Percentiles rank a stretch among this genome's conserved stretches.
These are phyloP conservation scores for Erebia palarica DNA, from an alignment of 2,888 invertebrate species.

Conservation along the genomic window DNA sequence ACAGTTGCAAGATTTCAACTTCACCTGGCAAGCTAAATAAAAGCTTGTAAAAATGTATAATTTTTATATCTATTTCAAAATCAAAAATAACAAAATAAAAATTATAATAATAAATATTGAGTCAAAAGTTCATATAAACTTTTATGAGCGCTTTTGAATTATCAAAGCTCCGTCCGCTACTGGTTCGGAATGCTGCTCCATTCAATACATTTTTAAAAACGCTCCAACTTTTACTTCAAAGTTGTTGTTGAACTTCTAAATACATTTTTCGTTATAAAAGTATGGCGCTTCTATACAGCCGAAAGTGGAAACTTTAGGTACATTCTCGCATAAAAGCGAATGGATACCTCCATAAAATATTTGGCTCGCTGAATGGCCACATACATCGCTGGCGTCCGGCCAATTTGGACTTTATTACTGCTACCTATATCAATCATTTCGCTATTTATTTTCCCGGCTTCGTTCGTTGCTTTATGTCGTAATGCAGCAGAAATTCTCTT, in stretches of 20 bases:
- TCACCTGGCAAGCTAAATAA: too few species aligned
- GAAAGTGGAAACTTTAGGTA: conserved; percentile 25
- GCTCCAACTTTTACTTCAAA: conserved; percentile 11
- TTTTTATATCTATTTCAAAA: too few species aligned
- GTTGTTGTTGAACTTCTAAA: conserved; percentile 14
- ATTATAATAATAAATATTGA: not conserved
- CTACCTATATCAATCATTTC: conserved; percentile 39
- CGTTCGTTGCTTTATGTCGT: conserved; percentile 29
- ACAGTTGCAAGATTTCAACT: too few species aligned
- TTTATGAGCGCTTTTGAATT: not conserved
- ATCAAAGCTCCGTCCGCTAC: not conserved
- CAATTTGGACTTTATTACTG: conserved; percentile 45
- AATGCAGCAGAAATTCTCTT: conserved; percentile 29
- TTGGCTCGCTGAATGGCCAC: conserved; percentile 30
- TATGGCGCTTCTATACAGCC: conserved; percentile 18
- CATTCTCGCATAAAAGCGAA: conserved; percentile 25
- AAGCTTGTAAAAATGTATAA: too few species aligned
- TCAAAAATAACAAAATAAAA: not conserved
- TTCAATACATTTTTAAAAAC: conserved; percentile 8
- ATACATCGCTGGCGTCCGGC: conserved; percentile 38
- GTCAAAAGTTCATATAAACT: not conserved
- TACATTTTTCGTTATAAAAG: conserved; percentile 22
- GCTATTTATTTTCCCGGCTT: conserved; percentile 36
- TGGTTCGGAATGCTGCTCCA: conserved; percentile 11
- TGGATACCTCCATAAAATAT: conserved; percentile 30